A percentile compares a stretch with the other conserved stretches of the same genome.
Evolutionary conservation across 2,113 vertebrate species (phyloP).

Genomic region (Rhombomys opimus): DNA sequence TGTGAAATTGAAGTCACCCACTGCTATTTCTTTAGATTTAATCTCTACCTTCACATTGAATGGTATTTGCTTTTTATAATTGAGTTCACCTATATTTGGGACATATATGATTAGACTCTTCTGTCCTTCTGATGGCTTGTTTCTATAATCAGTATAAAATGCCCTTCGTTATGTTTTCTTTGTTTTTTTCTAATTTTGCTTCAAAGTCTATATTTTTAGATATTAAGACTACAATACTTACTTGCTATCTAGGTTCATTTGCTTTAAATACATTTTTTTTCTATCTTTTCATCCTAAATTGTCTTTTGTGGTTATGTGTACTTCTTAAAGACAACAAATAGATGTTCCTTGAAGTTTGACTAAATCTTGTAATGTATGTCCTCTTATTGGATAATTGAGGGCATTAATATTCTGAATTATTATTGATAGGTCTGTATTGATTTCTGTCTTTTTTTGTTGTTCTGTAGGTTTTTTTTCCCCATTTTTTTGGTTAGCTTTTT

Average conservation of each 20-base stretch:
- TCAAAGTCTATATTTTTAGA: background rate
- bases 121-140: background rate
- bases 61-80: background rate
- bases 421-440: background rate
- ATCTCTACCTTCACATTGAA: background rate
- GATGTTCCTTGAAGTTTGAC: background rate
- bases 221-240: background rate
- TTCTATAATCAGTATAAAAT: background rate
- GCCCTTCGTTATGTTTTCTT: background rate
- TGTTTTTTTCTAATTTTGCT: background rate
- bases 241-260: too few relatives aligned
- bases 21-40: background rate
- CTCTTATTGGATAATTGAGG: background rate
- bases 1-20: background rate
- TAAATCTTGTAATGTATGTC: background rate
- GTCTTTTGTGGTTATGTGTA: background rate
- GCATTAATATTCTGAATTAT: background rate
- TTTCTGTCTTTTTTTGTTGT: background rate
- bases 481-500: too few relatives aligned
- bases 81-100: background rate
- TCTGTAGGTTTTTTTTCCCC: background rate
- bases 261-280: background rate
- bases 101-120: too few relatives aligned
- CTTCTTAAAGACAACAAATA: background rate
- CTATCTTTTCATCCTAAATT: background rate